These are phyloP conservation scores for Picathartes gymnocephalus DNA, from an alignment of 2,113 vertebrate genomes.

Conservation along the genomic window DNA sequence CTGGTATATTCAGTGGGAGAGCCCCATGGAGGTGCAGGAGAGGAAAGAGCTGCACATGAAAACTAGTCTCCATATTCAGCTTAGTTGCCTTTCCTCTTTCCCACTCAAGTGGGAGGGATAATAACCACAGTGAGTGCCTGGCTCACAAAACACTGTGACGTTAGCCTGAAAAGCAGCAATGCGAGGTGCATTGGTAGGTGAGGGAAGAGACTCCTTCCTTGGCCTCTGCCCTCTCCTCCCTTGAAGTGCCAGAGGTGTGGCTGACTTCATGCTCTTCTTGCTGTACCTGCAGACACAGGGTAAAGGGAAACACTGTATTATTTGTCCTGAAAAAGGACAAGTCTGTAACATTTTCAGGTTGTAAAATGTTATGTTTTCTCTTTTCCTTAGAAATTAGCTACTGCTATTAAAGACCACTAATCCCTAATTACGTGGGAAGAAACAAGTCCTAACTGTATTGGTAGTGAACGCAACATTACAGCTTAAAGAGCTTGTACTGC, in stretches of 20 bases:
- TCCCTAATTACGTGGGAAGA: neutral
- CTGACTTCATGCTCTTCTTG: neutral
- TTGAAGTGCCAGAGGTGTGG: neutral
- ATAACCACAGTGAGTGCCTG: neutral
- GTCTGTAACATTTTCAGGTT: neutral
- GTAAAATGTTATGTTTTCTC: neutral
- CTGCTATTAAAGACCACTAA: neutral
- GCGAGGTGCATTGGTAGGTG: neutral
- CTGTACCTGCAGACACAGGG: neutral
- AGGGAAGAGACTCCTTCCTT: neutral
- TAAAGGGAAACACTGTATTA: neutral
- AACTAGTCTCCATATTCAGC: neutral
- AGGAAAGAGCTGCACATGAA: neutral
- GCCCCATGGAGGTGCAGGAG: neutral
- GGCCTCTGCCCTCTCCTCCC: neutral
- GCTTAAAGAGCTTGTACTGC: neutral
- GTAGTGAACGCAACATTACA: neutral
- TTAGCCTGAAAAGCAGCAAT: neutral
- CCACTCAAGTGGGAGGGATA: neutral
- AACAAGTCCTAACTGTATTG: neutral
- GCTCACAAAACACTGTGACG: neutral
- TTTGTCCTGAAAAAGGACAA: neutral
- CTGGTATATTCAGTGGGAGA: neutral
- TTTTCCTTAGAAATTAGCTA: neutral
- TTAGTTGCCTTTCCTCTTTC: neutral